A percentile compares a stretch with the other conserved stretches of the same genome.
Evolutionary conservation across 2,888 invertebrate genomes (phyloP).

Genomic region (Hypena proboscidalis): DNA sequence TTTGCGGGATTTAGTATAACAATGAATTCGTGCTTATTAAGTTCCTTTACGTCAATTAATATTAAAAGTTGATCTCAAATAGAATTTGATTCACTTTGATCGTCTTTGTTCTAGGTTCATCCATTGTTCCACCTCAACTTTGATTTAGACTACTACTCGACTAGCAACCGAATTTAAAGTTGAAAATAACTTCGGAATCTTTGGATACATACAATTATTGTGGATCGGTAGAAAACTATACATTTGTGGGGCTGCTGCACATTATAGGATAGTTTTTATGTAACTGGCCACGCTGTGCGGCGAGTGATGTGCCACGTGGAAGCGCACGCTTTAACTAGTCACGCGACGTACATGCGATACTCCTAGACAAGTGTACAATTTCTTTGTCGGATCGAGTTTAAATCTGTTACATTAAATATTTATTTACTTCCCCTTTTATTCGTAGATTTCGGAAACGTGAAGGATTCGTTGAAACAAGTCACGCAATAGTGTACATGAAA

Average conservation of each 20-base stretch:
- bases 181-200: constrained; percentile 13
- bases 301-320: constrained; percentile 63
- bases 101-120: constrained; percentile 46
- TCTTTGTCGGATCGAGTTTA: constrained; percentile 34
- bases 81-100: constrained; percentile 26
- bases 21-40: constrained; percentile 38
- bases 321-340: constrained; percentile 36
- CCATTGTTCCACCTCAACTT: constrained; percentile 51
- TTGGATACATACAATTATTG: no score
- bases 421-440: constrained; percentile 12
- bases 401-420: constrained; percentile 30
- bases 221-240: constrained; percentile 2
- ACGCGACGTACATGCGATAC: constrained; percentile 51
- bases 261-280: constrained; percentile 51
- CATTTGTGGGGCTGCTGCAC: constrained; percentile 38
- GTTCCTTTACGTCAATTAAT: constrained; percentile 26
- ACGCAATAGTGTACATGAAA: no score
- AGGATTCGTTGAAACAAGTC: no score
- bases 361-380: constrained; percentile 42
- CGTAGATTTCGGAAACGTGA: constrained; percentile 16
- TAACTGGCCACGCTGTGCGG: constrained; percentile 60
- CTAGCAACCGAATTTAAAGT: constrained; percentile 28
- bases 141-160: no score
- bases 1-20: constrained; percentile 40
- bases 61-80: constrained; percentile 25